These are phyloP conservation scores for Drosophila nikananu DNA, from an alignment of 1,140 invertebrate genomes.

Conservation along the genomic window DNA sequence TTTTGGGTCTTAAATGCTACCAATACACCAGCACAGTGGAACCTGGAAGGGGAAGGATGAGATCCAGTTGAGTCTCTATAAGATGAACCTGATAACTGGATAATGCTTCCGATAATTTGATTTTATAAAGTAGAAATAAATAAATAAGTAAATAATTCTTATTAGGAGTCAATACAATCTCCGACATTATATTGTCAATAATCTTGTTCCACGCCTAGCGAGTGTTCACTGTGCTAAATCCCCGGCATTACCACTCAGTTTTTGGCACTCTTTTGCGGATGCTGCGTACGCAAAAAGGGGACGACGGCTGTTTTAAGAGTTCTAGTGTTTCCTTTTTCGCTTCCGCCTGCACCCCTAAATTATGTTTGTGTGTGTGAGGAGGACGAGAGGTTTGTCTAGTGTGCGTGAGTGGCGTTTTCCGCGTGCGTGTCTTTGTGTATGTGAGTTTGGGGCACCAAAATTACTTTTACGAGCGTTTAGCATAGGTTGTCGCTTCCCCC, in stretches of 20 bases:
- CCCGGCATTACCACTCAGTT: conserved; percentile 46
- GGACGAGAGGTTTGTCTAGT: conserved; percentile 5
- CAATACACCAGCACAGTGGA: conserved; percentile 32
- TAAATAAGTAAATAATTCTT: background rate
- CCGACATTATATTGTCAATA: background rate
- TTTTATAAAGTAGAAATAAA: background rate
- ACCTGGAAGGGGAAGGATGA: background rate
- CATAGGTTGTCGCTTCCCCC: conserved; percentile 57
- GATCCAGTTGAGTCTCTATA: no score
- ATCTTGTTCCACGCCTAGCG: background rate
- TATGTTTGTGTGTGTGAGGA: conserved; percentile 13
- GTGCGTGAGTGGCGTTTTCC: conserved; percentile 22
- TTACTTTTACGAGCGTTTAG: conserved; percentile 76
- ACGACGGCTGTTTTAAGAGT: conserved; percentile 44
- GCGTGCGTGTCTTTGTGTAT: conserved; percentile 6
- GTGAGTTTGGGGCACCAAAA: conserved; percentile 51
- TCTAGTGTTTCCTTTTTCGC: conserved; percentile 64
- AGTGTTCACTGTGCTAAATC: conserved; percentile 36
- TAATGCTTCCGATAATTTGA: background rate
- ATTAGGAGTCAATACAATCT: background rate
- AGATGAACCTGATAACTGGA: background rate
- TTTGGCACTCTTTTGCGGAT: conserved; percentile 58
- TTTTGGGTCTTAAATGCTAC: conserved; percentile 30
- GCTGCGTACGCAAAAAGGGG: conserved; percentile 50
- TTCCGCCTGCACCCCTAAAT: conserved; percentile 58